phyloP scores from a whole-genome alignment of 2,888 invertebrate genomes.

The Athalia cordata region DNA sequence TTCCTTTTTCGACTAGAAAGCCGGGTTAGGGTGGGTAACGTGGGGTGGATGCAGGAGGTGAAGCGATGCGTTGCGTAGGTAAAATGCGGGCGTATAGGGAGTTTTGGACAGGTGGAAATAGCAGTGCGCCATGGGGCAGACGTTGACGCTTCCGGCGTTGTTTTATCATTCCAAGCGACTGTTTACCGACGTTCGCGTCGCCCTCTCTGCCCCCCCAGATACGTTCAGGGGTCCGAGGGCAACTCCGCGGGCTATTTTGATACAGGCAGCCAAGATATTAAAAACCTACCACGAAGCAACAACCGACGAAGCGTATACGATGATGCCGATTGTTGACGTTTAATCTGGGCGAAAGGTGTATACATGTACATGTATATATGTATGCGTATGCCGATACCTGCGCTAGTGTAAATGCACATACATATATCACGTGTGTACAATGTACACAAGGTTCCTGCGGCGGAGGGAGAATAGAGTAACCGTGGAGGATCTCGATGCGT shows the following conservation, averaged over 20 bases:
- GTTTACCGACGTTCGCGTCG: constrained; percentile 22
- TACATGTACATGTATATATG: constrained; percentile 5
- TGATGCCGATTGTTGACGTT: constrained; percentile 35
- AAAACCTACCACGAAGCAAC: constrained; percentile 1
- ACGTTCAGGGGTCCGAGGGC: constrained; percentile 8
- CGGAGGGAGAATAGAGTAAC: too few species aligned
- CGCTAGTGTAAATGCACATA: too few species aligned
- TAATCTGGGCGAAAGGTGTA: constrained; percentile 15
- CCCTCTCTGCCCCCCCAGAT: not conserved
- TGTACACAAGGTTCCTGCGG: too few species aligned
- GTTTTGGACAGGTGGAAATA: too few species aligned
- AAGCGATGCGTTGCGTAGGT: too few species aligned
- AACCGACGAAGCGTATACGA: not conserved
- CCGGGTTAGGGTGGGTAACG: too few species aligned
- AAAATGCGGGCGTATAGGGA: too few species aligned
- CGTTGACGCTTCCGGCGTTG: constrained; percentile 2
- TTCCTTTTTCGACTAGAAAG: too few species aligned
- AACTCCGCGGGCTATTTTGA: constrained; percentile 13
- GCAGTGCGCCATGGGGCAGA: not conserved
- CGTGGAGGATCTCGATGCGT: too few species aligned
- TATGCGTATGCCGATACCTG: not conserved
- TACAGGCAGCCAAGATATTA: constrained; percentile 12
- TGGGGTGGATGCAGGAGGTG: too few species aligned
- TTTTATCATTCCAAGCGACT: constrained; percentile 31
- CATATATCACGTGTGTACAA: too few species aligned